Conservation (phyloP, 2,888 invertebrate species). For the Hydriomena furcata region DNA sequence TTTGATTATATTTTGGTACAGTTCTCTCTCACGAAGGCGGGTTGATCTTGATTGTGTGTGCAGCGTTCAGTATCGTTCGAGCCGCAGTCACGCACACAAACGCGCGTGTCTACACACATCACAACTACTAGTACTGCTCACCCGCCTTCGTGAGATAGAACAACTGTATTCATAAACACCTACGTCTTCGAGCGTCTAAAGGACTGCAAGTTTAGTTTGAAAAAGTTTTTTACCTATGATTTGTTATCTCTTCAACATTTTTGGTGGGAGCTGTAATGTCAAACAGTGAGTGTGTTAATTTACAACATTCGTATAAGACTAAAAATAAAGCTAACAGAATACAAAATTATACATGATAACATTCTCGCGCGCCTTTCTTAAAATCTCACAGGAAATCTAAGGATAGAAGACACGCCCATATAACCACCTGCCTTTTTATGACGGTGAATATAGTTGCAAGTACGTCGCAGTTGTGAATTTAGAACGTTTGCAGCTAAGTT, state of each 20-base stretch:
- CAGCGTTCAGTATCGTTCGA: too few species aligned
- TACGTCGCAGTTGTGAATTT: neutral
- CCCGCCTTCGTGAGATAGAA: too few species aligned
- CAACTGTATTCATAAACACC: constrained; percentile 1
- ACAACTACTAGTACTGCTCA: too few species aligned
- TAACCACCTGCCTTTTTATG: neutral
- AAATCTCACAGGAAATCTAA: constrained; percentile 14
- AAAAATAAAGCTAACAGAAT: constrained; percentile 75
- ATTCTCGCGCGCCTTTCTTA: constrained; percentile 25
- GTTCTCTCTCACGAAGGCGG: too few species aligned
- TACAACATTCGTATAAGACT: constrained; percentile 58
- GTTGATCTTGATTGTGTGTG: too few species aligned
- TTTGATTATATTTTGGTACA: constrained; percentile 48
- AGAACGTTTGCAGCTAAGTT: neutral
- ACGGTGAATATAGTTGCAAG: constrained; percentile 3
- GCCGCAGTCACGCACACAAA: too few species aligned
- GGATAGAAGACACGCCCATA: constrained; percentile 34
- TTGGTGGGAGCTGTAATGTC: constrained; percentile 71
- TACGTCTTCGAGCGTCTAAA: neutral
- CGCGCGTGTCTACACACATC: too few species aligned
- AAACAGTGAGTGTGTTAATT: constrained; percentile 84
- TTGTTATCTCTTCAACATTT: constrained; percentile 42
- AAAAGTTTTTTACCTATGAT: too few species aligned
- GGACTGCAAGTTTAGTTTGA: neutral
- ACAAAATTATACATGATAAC: constrained; percentile 54